Base-by-base conservation (phyloP, 1,140 invertebrate species). In the Triops longicaudatus region DNA sequence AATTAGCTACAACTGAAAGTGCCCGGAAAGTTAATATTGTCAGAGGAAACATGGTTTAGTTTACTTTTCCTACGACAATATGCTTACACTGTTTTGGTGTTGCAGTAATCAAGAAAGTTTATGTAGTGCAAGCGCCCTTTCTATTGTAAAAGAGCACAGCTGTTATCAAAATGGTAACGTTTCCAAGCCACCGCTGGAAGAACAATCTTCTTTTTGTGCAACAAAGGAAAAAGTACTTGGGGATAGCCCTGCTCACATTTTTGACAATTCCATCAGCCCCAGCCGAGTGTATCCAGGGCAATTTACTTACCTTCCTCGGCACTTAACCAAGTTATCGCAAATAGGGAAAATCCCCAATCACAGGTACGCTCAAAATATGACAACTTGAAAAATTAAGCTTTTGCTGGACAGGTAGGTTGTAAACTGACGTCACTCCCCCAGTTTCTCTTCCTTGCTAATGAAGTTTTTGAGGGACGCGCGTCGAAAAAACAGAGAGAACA, bases 201-300 rank as follows among this genome's bases (percentile, higher is more conserved):
- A 22, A n/a, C 50, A 63, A 63, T 63, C 50, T 2, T 63, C 50
- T 5, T 6, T 6, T 22, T 17, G 14, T 63, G 50, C 14, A 63
- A 17, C 50, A 63, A 63, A 63, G 14, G 22, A 63, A 22, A 63
- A 22, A 63, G 17, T 22, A 14, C 50, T 14, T 63, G 10, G 50
- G 50, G 50, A 63, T 5, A 22, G 22, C 5, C 5, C 0, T 10
- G 50, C 14, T n/a, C 14, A 7, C 50, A 4, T 63, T 22, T 17
- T 63, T 5, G 50, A 63, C 22, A 17, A 63, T 63, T 63, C 50
- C 50, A 3, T 63, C 50, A 63, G 50, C 17, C 50, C 50, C 7
- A 22, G 50, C 50, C 50, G 50, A 63, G 50, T 63, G 50, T 63
- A 63, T 22, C 50, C 50, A 63, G 50, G 50, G 22, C 50, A 63